Evolutionary conservation across 2,888 invertebrate genomes (phyloP).

Genomic region (Coenonympha arcania): DNA sequence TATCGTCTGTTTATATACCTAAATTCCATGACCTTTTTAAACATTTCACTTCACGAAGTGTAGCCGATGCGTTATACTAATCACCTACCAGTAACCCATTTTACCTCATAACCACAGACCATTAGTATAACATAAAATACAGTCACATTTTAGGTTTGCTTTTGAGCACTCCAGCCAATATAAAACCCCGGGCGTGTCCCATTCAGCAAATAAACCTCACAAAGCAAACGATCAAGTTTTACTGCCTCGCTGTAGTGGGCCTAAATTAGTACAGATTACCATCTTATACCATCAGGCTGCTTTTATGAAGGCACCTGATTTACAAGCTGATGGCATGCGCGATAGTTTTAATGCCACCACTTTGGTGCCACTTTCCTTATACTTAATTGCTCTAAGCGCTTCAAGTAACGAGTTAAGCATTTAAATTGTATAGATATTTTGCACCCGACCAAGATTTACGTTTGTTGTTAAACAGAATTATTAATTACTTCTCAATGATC

Average conservation of each 20-base stretch:
- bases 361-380: constrained; percentile 3
- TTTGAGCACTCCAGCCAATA: too few species aligned
- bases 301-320: constrained; percentile 24
- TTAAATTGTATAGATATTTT: neutral
- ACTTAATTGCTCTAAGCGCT: neutral
- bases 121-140: too few species aligned
- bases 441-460: neutral
- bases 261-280: constrained; percentile 23
- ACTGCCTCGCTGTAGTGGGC: constrained; percentile 8
- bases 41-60: too few species aligned
- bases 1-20: too few species aligned
- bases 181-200: neutral
- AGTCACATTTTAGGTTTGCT: too few species aligned
- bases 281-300: constrained; percentile 17
- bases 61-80: too few species aligned
- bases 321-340: constrained; percentile 23
- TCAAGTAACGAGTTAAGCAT: neutral
- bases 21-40: too few species aligned
- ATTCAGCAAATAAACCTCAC: neutral
- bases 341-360: constrained; percentile 16
- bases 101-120: too few species aligned
- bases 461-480: neutral
- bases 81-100: too few species aligned
- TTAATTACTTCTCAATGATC: neutral
- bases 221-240: constrained; percentile 16